phyloP scores from a whole-genome alignment of 2,797 vertebrate species.

The Eulemur coronatus region DNA sequence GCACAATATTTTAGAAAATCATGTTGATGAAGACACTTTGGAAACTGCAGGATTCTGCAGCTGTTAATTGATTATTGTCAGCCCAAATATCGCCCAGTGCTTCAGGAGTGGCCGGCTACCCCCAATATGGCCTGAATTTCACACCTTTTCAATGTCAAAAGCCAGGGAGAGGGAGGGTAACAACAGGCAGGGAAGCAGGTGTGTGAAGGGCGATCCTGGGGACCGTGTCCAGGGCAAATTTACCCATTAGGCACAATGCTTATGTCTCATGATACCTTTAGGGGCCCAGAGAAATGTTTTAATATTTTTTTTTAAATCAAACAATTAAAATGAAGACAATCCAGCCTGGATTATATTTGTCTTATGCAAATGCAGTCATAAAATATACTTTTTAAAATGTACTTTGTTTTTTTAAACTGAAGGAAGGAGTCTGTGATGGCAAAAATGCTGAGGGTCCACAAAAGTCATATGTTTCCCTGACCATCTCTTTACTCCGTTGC shows the following conservation, averaged over 20 bases:
- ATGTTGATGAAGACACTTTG: background rate
- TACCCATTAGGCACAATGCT: background rate
- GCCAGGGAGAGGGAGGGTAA: background rate
- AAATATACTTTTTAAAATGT: background rate
- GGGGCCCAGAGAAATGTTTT: background rate
- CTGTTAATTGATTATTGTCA: background rate
- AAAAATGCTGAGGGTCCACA: background rate
- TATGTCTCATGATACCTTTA: background rate
- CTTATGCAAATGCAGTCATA: background rate
- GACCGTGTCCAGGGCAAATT: background rate
- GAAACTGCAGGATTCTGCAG: background rate
- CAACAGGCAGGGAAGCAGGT: background rate
- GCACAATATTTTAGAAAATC: background rate
- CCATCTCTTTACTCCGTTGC: too few relatives aligned
- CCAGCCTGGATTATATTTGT: background rate
- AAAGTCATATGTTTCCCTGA: rapidly evolving
- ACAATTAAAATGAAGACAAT: background rate
- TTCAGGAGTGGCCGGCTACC: background rate
- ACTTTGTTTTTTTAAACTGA: background rate
- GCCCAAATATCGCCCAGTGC: background rate
- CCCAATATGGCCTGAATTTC: background rate
- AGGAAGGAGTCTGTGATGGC: background rate
- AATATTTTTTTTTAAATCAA: background rate
- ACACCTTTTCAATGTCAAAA: background rate
- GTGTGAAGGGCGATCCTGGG: background rate